Evolutionary conservation across 2,113 vertebrate genomes (phyloP), one percentile per base, ranked within the genome.

Genomic region (Muntiacus muntjak): DNA sequence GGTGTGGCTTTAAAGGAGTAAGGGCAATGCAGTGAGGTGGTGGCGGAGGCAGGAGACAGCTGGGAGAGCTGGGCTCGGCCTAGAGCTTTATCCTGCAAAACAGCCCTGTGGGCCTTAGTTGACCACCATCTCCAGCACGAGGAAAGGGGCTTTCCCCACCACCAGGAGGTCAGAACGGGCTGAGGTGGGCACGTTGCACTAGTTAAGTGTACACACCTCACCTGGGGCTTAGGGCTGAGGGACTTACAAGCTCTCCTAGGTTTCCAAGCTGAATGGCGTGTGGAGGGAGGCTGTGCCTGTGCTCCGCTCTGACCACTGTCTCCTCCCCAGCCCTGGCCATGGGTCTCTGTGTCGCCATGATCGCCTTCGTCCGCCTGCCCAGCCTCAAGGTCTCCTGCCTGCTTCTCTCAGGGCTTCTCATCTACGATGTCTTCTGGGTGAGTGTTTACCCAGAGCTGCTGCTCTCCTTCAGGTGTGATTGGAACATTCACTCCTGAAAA

Each of bases 401-500:
- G 99, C 99, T 99, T 71, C 99, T 99, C 98, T 99, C 99, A 40
- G 99, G 99, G 96, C 99, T 99, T 93, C 99, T 99, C 98, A 99
- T 99, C 98, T 99, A 99, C 95, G 99, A 99, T 97, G 99, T 99
- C 87, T 99, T 99, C 98, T 99, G 99, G 99, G 99, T 99, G 99
- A 99, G 99, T 98, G 89, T 96, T 97, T 94, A 81, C 57, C 97
- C 19, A 71, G 76, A 96, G 94, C n/a, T n/a, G 14, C 82, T 91
- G 36, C 33, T 93, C 55, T 83, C 71, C 81, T 86, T 87, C 85
- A 81, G 82, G 89, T 98, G 94, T 92, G 28, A 55, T 52, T 7
- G 11, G 79, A 43, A 19, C 89, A 84, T 74, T 96, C 76, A 25
- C 52, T 79, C 21, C 58, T 57, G 1, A 60, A 54, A 83, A 36